Evolutionary conservation across 1,140 invertebrate genomes (phyloP).

Genomic region (Pygmarrhopalites habei): DNA sequence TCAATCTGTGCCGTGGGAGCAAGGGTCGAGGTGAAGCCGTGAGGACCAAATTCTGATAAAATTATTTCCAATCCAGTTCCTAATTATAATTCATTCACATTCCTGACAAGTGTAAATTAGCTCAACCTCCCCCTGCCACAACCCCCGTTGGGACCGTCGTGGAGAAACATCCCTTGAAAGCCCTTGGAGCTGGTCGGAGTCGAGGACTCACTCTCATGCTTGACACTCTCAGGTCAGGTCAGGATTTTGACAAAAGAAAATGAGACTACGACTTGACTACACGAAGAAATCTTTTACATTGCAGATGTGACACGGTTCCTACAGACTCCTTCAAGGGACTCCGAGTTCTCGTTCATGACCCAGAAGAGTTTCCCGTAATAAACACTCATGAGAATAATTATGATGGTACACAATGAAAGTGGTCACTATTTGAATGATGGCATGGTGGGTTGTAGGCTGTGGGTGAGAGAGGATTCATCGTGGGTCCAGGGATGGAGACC

Average conservation of each 20-base stretch:
- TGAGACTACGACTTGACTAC: too few species aligned
- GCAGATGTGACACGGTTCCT: constrained; percentile 31
- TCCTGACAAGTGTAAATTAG: constrained; percentile 28
- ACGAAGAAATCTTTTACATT: too few species aligned
- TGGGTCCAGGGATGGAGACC: constrained; percentile 31
- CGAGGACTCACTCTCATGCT: constrained; percentile 38
- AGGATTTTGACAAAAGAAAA: too few species aligned
- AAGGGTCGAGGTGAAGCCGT: too few species aligned
- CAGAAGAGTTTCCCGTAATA: constrained; percentile 39
- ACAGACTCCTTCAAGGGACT: constrained; percentile 38
- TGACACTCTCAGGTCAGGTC: constrained; percentile 28
- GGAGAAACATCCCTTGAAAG: constrained; percentile 31
- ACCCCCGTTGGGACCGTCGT: not conserved
- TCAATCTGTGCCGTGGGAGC: constrained; percentile 28
- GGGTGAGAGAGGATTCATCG: constrained; percentile 36
- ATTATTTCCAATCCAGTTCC: too few species aligned
- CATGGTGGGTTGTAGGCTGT: too few species aligned
- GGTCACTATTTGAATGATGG: too few species aligned
- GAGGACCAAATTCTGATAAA: too few species aligned
- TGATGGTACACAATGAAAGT: too few species aligned
- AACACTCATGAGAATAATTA: too few species aligned
- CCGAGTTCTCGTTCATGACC: constrained; percentile 34
- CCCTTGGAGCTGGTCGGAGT: constrained; percentile 36
- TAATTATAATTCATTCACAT: too few species aligned
- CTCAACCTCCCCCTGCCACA: not conserved